phyloP scores from a whole-genome alignment of 2,888 invertebrate species.

The Tinea semifulvella region DNA sequence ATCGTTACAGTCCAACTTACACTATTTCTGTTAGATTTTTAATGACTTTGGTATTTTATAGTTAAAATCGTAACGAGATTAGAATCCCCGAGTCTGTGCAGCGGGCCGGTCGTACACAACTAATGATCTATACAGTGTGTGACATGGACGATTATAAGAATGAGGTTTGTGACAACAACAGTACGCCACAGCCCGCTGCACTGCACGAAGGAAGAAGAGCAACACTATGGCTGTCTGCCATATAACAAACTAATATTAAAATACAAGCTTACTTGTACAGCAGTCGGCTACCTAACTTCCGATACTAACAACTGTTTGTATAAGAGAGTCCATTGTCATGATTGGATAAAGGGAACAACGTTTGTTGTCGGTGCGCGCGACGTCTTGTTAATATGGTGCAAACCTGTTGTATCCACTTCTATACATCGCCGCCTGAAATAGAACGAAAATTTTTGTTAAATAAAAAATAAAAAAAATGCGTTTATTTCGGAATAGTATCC shows the following conservation, averaged over 20 bases:
- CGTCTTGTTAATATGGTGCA: conserved; percentile 83
- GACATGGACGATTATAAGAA: neutral
- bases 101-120: no score
- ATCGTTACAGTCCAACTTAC: conserved; percentile 49
- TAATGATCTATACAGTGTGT: neutral
- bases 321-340: conserved; percentile 68
- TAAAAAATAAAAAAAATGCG: no score
- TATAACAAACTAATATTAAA: conserved; percentile 19
- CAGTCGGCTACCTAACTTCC: conserved; percentile 55
- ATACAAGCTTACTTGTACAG: conserved; percentile 47
- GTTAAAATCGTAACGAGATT: conserved; percentile 11
- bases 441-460: neutral
- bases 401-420: conserved; percentile 95
- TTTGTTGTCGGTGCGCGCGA: conserved; percentile 51
- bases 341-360: conserved; percentile 49
- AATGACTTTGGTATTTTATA: conserved; percentile 56
- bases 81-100: conserved; percentile 1
- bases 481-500: no score
- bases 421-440: conserved; percentile 88
- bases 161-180: neutral
- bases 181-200: neutral
- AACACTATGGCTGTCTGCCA: neutral
- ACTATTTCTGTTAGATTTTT: conserved; percentile 56
- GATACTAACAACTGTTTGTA: conserved; percentile 56
- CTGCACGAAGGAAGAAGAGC: neutral